Base-by-base conservation (phyloP, 1,140 invertebrate species). In the Telenomus remus region DNA sequence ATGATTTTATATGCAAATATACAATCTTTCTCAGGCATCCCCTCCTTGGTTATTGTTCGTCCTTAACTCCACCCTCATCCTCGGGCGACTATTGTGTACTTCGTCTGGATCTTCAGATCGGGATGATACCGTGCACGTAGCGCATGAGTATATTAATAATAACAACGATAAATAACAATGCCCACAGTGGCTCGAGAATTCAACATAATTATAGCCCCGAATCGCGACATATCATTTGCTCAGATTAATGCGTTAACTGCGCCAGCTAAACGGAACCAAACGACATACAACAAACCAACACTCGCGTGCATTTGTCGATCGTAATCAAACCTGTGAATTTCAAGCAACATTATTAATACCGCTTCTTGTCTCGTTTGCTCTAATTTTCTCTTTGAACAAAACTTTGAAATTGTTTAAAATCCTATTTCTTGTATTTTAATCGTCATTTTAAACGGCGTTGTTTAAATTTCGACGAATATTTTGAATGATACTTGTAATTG, bases 1-100 rank as follows among this genome's bases (percentile, higher is more conserved):
- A 77, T 82, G 76, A 80, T 81, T 82, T 74, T 78, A 70, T 82
- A 86, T 86, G 86, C 83, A 86, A 86, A 87, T 87, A 27, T 27
- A 84, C 81, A 83, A 68, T 71, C 55, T 68, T 78, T 59, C 66
- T 53, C 60, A 74, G 13, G 34, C 54, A 64, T 57, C 72, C 78
- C 80, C 74, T 66, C 76, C 68, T 74, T 80, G 60, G 81, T 73
- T 57, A 27, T 77, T 74, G 74, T 59, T 72, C 66, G 80, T 70
- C 60, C 37, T 76, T 54, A 79, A 82, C 85, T 85, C 86, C 86
- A 86, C 86, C 86, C 82, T 74, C 76, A 69, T 83, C 86, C 85
- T 84, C 81, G 56, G 83, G 85, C 85, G 73, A 79, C 80, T 84
- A 86, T 86, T 86, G 85, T 86, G 71, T 75, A 57, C 73, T 73